These are phyloP conservation scores for Cyanocitta stelleri DNA, from an alignment of 2,113 vertebrate genomes.

Conservation along the genomic window DNA sequence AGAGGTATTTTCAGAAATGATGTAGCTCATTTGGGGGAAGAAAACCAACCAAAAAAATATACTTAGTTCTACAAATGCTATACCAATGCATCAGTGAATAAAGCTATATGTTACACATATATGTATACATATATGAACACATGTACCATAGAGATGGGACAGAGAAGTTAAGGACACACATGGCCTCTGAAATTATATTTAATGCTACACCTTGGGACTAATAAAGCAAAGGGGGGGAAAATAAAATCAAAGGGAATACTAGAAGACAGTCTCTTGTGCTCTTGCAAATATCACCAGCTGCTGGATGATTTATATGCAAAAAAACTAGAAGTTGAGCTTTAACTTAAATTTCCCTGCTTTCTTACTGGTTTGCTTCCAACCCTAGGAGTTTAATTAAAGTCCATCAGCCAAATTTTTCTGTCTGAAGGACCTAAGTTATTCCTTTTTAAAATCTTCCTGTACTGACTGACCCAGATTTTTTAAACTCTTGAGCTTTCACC, in stretches of 20 bases:
- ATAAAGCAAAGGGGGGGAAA: background rate
- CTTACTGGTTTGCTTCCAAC: constrained; percentile 10
- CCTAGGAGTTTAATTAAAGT: constrained; percentile 29
- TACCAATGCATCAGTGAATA: background rate
- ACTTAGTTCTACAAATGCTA: background rate
- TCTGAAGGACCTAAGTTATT: background rate
- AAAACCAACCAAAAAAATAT: background rate
- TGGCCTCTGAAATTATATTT: background rate
- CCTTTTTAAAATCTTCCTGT: background rate
- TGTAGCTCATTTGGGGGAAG: background rate
- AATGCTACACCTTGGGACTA: constrained; percentile 10
- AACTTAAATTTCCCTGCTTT: background rate
- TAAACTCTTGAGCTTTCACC: background rate
- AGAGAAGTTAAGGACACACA: background rate
- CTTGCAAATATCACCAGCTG: constrained; percentile 40
- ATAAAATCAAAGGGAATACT: constrained; percentile 33
- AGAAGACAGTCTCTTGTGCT: background rate
- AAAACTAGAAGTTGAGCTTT: background rate
- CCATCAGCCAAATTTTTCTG: background rate
- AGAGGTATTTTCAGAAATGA: constrained; percentile 36
- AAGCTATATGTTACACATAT: background rate
- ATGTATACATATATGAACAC: background rate
- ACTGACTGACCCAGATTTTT: background rate
- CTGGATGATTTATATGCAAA: constrained; percentile 17
- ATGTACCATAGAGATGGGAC: background rate